These are phyloP conservation scores for Labrus mixtus DNA, from an alignment of 2,113 vertebrate genomes.

Conservation along the genomic window DNA sequence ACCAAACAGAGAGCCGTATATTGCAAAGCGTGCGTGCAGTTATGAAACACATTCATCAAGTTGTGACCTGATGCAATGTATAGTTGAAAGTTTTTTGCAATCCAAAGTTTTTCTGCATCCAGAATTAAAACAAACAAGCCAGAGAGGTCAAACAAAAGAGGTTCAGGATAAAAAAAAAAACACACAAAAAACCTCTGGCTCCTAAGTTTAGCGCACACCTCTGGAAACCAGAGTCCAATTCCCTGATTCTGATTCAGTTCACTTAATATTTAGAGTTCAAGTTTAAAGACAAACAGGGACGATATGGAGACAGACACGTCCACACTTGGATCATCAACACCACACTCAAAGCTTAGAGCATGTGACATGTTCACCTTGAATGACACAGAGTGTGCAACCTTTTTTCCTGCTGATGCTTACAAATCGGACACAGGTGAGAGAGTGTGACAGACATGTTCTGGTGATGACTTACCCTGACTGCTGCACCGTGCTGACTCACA, in stretches of 20 bases:
- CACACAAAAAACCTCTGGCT: no score
- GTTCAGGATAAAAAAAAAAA: no score
- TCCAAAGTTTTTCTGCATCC: no score
- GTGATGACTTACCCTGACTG: slow-evolving; percentile 21
- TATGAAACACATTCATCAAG: no score
- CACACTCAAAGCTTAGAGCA: slow-evolving; percentile 6
- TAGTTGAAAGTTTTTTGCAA: no score
- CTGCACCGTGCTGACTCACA: slow-evolving; percentile 35
- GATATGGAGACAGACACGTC: neutral
- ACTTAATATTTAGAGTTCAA: neutral
- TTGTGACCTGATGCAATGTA: no score
- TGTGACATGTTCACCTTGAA: neutral
- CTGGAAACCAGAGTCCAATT: neutral
- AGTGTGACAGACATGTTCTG: slow-evolving; percentile 20
- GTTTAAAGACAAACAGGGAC: no score
- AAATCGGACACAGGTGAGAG: slow-evolving; percentile 8
- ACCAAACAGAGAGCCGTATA: no score
- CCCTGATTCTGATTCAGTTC: neutral
- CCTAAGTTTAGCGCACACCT: no score
- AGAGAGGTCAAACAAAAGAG: no score
- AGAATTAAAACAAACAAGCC: no score
- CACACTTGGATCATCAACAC: neutral
- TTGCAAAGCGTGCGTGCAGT: no score
- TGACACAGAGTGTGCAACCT: slow-evolving; percentile 3
- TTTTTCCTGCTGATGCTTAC: slow-evolving; percentile 36